These are phyloP conservation scores for Liparis tanakae DNA, from an alignment of 2,797 vertebrate genomes.

Conservation along the genomic window DNA sequence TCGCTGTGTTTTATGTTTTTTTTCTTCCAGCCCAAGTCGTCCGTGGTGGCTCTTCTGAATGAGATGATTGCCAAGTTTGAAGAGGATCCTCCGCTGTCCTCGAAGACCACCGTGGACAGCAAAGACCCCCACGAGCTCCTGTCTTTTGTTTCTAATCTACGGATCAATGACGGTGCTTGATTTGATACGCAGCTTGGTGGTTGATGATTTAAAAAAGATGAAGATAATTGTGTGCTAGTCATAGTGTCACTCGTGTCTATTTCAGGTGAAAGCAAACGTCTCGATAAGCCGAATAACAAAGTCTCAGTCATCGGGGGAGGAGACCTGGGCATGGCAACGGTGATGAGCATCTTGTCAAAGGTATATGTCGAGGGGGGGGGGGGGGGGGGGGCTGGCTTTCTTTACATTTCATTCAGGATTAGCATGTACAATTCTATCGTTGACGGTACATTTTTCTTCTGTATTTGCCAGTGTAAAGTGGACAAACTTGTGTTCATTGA, in stretches of 20 bases:
- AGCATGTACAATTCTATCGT: neutral
- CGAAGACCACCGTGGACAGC: slow-evolving; percentile 77
- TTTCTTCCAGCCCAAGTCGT: slow-evolving; percentile 88
- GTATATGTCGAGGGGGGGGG: slow-evolving; percentile 62
- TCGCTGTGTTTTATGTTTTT: neutral
- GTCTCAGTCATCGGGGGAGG: slow-evolving; percentile 94
- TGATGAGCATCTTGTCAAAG: slow-evolving; percentile 92
- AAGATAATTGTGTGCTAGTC: neutral
- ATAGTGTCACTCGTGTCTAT: neutral
- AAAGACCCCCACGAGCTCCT: slow-evolving; percentile 88
- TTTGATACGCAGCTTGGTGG: neutral
- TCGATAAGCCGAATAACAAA: slow-evolving; percentile 78
- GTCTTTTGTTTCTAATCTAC: slow-evolving; percentile 85
- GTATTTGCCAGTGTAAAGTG: slow-evolving; percentile 80
- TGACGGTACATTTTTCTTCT: neutral
- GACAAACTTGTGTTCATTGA: slow-evolving; percentile 93
- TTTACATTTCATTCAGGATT: neutral
- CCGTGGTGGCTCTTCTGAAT: slow-evolving; percentile 85
- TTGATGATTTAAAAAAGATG: neutral
- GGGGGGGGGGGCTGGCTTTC: neutral
- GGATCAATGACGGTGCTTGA: slow-evolving; percentile 86
- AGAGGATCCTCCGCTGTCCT: slow-evolving; percentile 90
- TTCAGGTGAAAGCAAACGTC: slow-evolving; percentile 69
- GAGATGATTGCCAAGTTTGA: slow-evolving; percentile 96
- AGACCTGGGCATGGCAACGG: slow-evolving; percentile 92